Evolutionary conservation across 2,797 vertebrate species (phyloP).

Genomic region (Semotilus atromaculatus): DNA sequence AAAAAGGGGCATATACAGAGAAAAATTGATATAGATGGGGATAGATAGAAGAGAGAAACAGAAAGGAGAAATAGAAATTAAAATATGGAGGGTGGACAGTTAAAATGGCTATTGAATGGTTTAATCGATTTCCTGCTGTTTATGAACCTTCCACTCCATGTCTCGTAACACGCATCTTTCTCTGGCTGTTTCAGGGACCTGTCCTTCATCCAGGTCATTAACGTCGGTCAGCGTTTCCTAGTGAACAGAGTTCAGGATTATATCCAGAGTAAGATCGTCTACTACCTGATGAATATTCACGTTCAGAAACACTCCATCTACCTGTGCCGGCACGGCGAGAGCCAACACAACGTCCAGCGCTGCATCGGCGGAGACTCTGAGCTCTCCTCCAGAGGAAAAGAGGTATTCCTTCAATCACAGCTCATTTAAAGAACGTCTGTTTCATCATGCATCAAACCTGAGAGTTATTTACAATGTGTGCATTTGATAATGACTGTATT

Average conservation of each 20-base stretch:
- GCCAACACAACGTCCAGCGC: constrained; percentile 85
- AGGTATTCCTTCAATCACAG: constrained; percentile 76
- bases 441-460: background rate
- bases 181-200: constrained; percentile 77
- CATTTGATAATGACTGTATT: background rate
- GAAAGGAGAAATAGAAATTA: too few relatives aligned
- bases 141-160: too few relatives aligned
- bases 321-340: constrained; percentile 95
- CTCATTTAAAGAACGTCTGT: background rate
- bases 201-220: constrained; percentile 98
- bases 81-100: too few relatives aligned
- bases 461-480: background rate
- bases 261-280: constrained; percentile 98
- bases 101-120: too few relatives aligned
- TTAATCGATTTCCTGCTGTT: too few relatives aligned
- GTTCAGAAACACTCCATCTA: constrained; percentile 97
- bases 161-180: background rate
- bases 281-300: constrained; percentile 99
- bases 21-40: too few relatives aligned
- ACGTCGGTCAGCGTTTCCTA: constrained; percentile 92
- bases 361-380: constrained; percentile 93
- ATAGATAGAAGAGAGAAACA: too few relatives aligned
- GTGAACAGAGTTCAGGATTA: constrained; percentile 97
- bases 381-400: constrained; percentile 85
- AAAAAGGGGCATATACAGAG: too few relatives aligned